These are phyloP conservation scores for Ophioderma brevispina DNA, from an alignment of 35 echinoderm and acorn worm species.

Conservation along the genomic window DNA sequence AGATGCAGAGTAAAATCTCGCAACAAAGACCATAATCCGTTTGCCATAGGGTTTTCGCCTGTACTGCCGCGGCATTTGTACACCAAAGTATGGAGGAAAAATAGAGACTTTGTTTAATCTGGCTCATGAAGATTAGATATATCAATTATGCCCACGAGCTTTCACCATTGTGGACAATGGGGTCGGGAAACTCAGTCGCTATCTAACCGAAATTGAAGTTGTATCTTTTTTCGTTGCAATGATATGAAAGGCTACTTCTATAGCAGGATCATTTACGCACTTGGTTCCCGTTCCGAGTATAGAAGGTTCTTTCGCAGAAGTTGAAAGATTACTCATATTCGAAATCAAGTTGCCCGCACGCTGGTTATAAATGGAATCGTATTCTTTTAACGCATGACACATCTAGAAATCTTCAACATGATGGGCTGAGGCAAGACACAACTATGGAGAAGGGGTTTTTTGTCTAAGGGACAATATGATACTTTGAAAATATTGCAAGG, in stretches of 20 bases:
- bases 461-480: background rate
- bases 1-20: background rate
- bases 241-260: background rate
- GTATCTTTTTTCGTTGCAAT: background rate
- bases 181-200: background rate
- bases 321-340: background rate
- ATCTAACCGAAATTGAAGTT: background rate
- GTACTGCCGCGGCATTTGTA: background rate
- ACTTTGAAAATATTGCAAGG: background rate
- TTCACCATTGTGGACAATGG: background rate
- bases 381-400: background rate
- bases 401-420: background rate
- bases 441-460: background rate
- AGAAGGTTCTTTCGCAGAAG: background rate
- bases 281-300: background rate
- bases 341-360: background rate
- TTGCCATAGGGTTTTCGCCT: background rate
- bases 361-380: background rate
- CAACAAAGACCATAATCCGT: background rate
- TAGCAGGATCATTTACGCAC: background rate
- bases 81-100: background rate
- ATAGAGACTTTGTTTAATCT: background rate
- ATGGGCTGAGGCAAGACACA: background rate
- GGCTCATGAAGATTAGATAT: background rate
- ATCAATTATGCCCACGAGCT: background rate